Base-by-base conservation (phyloP, 2,797 vertebrate species). In the Siniperca undulata region DNA sequence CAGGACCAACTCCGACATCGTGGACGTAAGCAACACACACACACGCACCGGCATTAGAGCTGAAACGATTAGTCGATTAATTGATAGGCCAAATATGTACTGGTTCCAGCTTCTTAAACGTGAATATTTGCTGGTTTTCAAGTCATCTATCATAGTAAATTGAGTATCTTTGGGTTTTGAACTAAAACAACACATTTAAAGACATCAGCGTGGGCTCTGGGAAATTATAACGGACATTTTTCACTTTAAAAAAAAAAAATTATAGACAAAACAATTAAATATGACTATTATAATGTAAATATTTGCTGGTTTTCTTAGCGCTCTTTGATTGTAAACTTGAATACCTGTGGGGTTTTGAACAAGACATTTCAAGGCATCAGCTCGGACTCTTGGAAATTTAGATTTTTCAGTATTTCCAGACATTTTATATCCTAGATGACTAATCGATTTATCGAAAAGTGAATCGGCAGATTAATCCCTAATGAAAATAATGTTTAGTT, bases 1-100 rank as follows among this genome's bases (percentile, higher is more conserved):
- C 95, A 89, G 98, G 83, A 99, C 98, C 95, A 99, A 99, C 7
- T 95, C 98, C 0, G 98, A 99, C 94, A 99, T 99, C 85, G 97
- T 99, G 1, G 97, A 99, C 92, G 98, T 99, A 89, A 95, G 92
- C 83, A 19, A 34, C 36, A 5, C 10, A 55, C 59, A 22, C 19
- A 53, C 17, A 30, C 7, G 27, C 6, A 1, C 17, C 1, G 11
- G 19, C 38, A 11, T 38, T 6, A n/a, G 11, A 30, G 70, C 27
- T 46, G 40, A 59, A 59, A 16, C 4, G 1, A 24, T 56, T 5
- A 17, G 14, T 52, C 1, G 2, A 24, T 27, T 34, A n/a, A 3
- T 4, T 6, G 7, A 3, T 5, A 0, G 24, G 14, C 4, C 17
- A 67, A 19, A 52, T 14, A 14, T 36, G 19, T 8, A 1, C 12